Conservation (phyloP, 2,888 invertebrate genomes). For the Lamellibrachia columna region DNA sequence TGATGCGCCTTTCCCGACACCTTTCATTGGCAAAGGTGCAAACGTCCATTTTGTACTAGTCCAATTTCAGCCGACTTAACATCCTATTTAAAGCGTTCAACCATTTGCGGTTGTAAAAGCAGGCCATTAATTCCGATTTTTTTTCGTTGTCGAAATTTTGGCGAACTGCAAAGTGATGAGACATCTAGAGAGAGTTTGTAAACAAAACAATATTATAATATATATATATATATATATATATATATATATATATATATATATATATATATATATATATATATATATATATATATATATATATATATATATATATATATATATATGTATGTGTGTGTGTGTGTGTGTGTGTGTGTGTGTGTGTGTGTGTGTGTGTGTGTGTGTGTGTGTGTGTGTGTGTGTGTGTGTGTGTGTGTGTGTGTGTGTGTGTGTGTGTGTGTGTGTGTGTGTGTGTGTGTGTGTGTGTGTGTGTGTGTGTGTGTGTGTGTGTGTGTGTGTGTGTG, state of each 20-base stretch:
- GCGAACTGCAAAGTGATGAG: not conserved
- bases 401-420: too few species aligned
- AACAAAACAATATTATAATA: not conserved
- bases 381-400: too few species aligned
- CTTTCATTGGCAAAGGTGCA: not conserved
- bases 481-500: too few species aligned
- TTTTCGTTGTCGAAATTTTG: not conserved
- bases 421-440: too few species aligned
- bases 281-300: not conserved
- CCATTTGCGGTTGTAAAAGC: conserved; percentile 5
- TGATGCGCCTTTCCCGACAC: not conserved
- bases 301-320: not conserved
- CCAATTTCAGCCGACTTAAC: not conserved
- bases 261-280: not conserved
- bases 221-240: conserved; percentile 1
- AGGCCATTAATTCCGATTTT: not conserved
- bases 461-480: too few species aligned
- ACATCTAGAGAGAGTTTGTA: not conserved
- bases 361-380: too few species aligned
- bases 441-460: too few species aligned
- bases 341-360: too few species aligned
- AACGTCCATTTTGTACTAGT: conserved; percentile 1
- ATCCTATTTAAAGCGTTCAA: not conserved
- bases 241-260: not conserved
- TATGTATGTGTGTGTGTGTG: too few species aligned